A percentile compares a stretch with the other conserved stretches of the same genome.
phyloP scores from a whole-genome alignment of 1,140 invertebrate species.

The Pogonomyrmex californicus region DNA sequence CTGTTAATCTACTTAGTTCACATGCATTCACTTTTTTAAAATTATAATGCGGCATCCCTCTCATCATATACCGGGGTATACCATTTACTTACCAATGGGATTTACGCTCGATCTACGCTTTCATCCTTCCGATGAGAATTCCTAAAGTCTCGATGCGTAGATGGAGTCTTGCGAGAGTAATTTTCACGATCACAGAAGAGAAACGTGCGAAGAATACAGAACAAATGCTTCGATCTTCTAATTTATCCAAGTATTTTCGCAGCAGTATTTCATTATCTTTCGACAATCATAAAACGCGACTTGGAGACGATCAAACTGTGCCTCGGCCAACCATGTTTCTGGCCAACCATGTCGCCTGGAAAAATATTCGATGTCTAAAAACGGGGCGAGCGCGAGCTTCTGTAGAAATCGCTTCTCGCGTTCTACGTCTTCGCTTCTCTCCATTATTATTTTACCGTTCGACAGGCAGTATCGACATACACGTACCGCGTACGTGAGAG shows the following conservation, averaged over 20 bases:
- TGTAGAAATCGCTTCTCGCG: slow-evolving; percentile 43
- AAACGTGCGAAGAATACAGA: slow-evolving; percentile 60
- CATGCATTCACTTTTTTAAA: slow-evolving; percentile 12
- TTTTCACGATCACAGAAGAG: slow-evolving; percentile 51
- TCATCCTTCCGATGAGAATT: not conserved
- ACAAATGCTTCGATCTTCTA: slow-evolving; percentile 73
- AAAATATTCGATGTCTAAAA: slow-evolving; percentile 63
- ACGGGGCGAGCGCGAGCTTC: slow-evolving; percentile 13
- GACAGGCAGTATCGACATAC: slow-evolving; percentile 78
- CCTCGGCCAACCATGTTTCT: not conserved
- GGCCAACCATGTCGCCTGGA: slow-evolving; percentile 4
- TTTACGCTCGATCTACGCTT: slow-evolving; percentile 47
- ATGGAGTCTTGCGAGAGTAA: slow-evolving; percentile 48
- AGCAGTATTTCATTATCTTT: slow-evolving; percentile 39
- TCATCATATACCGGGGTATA: not conserved
- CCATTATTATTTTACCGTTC: slow-evolving; percentile 81
- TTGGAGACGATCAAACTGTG: not conserved
- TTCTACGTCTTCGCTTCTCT: slow-evolving; percentile 62
- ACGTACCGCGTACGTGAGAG: slow-evolving; percentile 79
- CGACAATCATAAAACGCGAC: slow-evolving; percentile 40
- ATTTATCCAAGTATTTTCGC: slow-evolving; percentile 63
- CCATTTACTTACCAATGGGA: not conserved
- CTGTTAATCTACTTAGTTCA: slow-evolving; percentile 34
- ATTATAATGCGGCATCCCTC: slow-evolving; percentile 10
- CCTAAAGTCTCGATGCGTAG: slow-evolving; percentile 40